A percentile compares a stretch with the other conserved stretches of the same genome.
Conservation (phyloP, 1,140 invertebrate species). For the Drosophila parabipectinata region DNA sequence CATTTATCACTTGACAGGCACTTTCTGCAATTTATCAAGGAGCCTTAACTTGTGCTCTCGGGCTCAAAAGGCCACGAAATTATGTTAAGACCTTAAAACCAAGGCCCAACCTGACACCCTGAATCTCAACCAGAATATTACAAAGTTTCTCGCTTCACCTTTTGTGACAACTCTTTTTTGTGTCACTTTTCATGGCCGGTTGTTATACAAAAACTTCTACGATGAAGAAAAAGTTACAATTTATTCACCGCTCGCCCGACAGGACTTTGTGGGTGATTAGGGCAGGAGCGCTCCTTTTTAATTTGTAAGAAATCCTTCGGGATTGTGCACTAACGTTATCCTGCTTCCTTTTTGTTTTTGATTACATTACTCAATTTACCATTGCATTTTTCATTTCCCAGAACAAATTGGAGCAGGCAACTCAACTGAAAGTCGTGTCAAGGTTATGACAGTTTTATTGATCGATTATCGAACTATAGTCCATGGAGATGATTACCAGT, state of each 20-base stretch:
- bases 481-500: slow-evolving; percentile 14
- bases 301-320: slow-evolving; percentile 29
- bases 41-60: slow-evolving; percentile 61
- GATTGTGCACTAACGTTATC: slow-evolving; percentile 15
- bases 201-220: slow-evolving; percentile 36
- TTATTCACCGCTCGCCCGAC: slow-evolving; percentile 26
- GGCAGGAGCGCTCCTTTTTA: slow-evolving; percentile 20
- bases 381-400: slow-evolving; percentile 19
- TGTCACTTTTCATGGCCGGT: slow-evolving; percentile 10
- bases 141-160: slow-evolving; percentile 22
- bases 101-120: slow-evolving; percentile 16
- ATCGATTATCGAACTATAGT: slow-evolving; percentile 32
- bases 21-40: slow-evolving; percentile 70
- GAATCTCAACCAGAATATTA: slow-evolving; percentile 12
- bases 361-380: slow-evolving; percentile 4
- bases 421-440: slow-evolving; percentile 58
- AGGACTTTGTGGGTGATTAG: slow-evolving; percentile 38
- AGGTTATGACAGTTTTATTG: slow-evolving; percentile 60
- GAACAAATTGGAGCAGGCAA: slow-evolving; percentile 27
- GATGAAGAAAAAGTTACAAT: slow-evolving; percentile 29
- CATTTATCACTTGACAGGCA: slow-evolving; percentile 72
- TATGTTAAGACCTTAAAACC: slow-evolving; percentile 45
- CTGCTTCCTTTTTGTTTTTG: slow-evolving; percentile 3
- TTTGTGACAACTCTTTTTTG: slow-evolving; percentile 19
- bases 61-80: slow-evolving; percentile 58